Base-by-base conservation (phyloP, 2,888 invertebrate species). In the Nebria brevicollis region DNA sequence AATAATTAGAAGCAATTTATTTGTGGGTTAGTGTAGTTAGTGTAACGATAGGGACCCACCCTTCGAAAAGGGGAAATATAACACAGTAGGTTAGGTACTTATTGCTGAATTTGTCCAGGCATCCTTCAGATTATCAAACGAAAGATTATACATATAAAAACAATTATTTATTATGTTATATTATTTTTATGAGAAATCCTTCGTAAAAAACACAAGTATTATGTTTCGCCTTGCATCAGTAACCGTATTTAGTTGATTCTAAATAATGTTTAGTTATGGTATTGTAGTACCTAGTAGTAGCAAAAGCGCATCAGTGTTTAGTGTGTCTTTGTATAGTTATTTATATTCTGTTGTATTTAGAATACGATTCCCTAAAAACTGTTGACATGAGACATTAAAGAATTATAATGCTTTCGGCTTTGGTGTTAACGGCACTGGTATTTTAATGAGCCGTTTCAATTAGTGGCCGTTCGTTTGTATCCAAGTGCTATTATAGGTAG, bases 381-480 rank as follows among this genome's bases (percentile, higher is more conserved):
- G 70, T 77, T 41, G 77, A 41, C 41, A 20, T 41, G 13, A 11
- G 34, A 34, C 43, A n/a, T 43, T 42, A 10, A 72, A 26, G 73
- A 41, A 43, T 72, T 72, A 72, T 73, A 73, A 73, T 43, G 73
- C 73, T 73, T 43, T 73, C 73, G 41, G 73, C 73, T 73, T 41
- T 34, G 77, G 68, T 77, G 77, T 76, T 76, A 66, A 66, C 66
- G 41, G 76, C 66, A 64, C 25, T 78, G 78, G 78, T 78, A 78
- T 78, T 78, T 78, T 78, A 78, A 78, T 78, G 78, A 78, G 72
- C 78, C 73, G 72, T 78, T 78, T 78, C 78, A 78, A 78, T 78
- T 78, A 78, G 78, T 78, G 73, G 11, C 73, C 42, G 43, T 73
- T 11, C 41, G 43, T 70, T 11, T 70, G 70, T 70, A 34, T 70